A percentile compares a stretch with the other conserved stretches of the same genome.
phyloP scores from a whole-genome alignment of 2,797 vertebrate genomes.

The Myoxocephalus aenaeus region DNA sequence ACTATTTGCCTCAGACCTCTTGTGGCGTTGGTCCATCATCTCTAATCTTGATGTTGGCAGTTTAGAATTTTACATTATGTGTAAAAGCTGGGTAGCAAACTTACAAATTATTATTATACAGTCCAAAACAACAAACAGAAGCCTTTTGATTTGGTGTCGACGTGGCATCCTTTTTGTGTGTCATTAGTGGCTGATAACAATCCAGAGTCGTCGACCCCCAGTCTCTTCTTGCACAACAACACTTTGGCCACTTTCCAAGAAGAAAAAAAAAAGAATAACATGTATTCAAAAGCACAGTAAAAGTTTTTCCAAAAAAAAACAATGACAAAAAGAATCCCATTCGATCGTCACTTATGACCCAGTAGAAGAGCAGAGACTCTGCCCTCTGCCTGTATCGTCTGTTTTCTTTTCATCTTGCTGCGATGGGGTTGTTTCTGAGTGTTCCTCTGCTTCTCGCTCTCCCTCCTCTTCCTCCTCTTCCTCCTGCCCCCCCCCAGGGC shows the following conservation, averaged over 20 bases:
- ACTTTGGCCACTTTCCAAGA: background rate
- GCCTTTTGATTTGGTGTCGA: background rate
- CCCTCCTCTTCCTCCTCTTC: background rate
- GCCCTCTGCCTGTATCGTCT: background rate
- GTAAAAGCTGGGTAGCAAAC: background rate
- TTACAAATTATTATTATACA: background rate
- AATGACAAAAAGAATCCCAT: background rate
- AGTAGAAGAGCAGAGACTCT: background rate
- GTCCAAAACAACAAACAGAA: conserved; percentile 1
- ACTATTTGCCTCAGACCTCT: background rate
- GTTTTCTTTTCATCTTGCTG: too few relatives aligned
- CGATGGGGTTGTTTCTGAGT: background rate
- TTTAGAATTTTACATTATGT: background rate
- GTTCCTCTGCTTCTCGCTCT: background rate
- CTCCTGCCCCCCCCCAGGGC: background rate
- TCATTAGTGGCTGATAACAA: background rate
- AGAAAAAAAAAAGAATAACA: too few relatives aligned
- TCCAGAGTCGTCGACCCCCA: background rate
- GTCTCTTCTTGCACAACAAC: background rate
- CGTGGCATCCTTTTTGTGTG: background rate
- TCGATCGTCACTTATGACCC: background rate
- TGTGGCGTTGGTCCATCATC: too few relatives aligned
- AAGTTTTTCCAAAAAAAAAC: background rate
- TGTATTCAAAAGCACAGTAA: background rate
- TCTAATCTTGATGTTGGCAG: background rate